Evolutionary conservation across 2,797 vertebrate species (phyloP), one percentile per base, ranked within the genome.

Genomic region (Malacoraja senta): DNA sequence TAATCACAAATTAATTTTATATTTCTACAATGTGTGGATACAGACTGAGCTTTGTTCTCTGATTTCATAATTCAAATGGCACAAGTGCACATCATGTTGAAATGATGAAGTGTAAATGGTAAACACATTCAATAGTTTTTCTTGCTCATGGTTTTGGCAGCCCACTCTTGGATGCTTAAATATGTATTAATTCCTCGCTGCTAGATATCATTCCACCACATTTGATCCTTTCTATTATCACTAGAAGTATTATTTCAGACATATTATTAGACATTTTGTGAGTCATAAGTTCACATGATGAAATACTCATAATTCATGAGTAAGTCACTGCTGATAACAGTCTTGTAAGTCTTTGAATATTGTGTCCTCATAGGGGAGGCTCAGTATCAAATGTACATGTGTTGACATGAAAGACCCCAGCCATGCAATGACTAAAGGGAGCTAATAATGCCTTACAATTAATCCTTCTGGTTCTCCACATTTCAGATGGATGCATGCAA

Each of bases 231-330:
- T 92, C 7, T 76, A 53, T 92, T 76, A 76, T 92, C 71, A 21
- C 44, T 92, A 71, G 19, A 53, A 92, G 88, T 38, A 91, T 53
- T 74, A 68, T 72, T 74, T 91, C 12, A 74, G 35, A 91, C 35
- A 53, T 91, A 91, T 91, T 91, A 91, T 91, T 91, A 91, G 90
- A 74, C 68, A 38, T 76, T 76, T 92, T 92, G 90, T 76, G 71
- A 92, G 71, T 92, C 90, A 92, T n/a, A 76, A 76, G 90, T 76
- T 38, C 71, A 76, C 35, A 92, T 13, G 10, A 71, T 92, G 58
- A 92, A 92, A 92, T 92, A 92, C 44, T 74, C 38, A 92, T 76
- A 76, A 92, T 92, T 76, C 90, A 92, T 76, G 71, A 92, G 71
- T 76, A 74, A 92, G 38, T 26, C 44, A 74, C 38, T 74, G 24